Evolutionary conservation across 2,888 invertebrate species (phyloP), one percentile per base, ranked within the genome.

Genomic region (Sceliomorpha sp.): DNA sequence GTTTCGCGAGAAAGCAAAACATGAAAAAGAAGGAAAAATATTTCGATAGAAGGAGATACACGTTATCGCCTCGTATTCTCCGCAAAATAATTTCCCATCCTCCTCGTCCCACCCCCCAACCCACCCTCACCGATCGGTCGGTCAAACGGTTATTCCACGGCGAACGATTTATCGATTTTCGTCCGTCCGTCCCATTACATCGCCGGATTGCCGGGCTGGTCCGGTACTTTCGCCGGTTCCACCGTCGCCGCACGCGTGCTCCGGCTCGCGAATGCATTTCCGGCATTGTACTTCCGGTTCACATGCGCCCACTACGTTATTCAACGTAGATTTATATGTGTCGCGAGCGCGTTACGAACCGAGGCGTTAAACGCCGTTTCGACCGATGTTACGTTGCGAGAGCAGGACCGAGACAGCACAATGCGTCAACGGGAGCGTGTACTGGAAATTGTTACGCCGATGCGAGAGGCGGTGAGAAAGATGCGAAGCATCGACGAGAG

Each of bases 101-200:
- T n/a, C n/a, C n/a, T n/a, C n/a, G n/a, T n/a, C n/a, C n/a, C n/a
- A n/a, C n/a, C n/a, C n/a, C n/a, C n/a, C n/a, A n/a, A n/a, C n/a
- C n/a, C n/a, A n/a, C n/a, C n/a, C n/a, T n/a, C n/a, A n/a, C n/a
- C n/a, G n/a, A n/a, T n/a, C n/a, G n/a, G 20, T 66, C 44, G 66
- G 62, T 72, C 69, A 74, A 71, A 69, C 59, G 56, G 56, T 55
- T 42, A 50, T 64, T 59, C 48, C 50, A 42, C 40, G 48, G 13
- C 13, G 40, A 58, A 74, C 75, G 73, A 77, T 77, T 74, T 75
- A 77, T 77, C 45, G 69, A 69, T 51, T 68, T 56, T 58, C 71
- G 53, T 69, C 68, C 70, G 60, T 75, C 67, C 74, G 73, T 66
- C 70, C 73, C 72, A 72, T 73, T 73, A 74, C 66, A 70, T 56